Evolutionary conservation across 2,113 vertebrate species (phyloP).

Genomic region (Cisticola juncidis): DNA sequence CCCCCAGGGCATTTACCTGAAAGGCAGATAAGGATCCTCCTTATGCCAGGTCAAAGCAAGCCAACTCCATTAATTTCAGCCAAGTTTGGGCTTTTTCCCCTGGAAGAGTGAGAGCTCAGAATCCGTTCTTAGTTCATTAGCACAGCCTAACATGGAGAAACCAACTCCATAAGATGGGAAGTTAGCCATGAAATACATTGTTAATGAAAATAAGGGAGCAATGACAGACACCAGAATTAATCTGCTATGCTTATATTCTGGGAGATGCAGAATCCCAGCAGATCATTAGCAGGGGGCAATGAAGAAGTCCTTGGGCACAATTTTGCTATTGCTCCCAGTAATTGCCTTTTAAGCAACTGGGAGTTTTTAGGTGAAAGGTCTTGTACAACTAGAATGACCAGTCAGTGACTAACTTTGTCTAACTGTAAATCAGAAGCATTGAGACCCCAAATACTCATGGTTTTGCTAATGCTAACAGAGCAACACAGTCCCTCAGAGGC

Average conservation of each 20-base stretch:
- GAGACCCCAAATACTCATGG: not conserved
- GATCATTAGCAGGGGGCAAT: conserved; percentile 13
- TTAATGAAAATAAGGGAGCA: not conserved
- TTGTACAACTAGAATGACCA: not conserved
- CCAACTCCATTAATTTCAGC: not conserved
- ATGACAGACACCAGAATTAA: not conserved
- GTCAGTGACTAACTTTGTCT: not conserved
- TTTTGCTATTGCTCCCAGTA: not conserved
- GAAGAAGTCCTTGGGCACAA: conserved; percentile 5
- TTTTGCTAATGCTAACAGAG: not conserved
- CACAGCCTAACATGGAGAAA: not conserved
- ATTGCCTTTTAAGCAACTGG: conserved; percentile 3
- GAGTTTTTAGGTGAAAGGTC: conserved; percentile 23
- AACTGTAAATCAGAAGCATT: not conserved
- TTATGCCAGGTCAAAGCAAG: not conserved
- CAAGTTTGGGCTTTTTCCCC: not conserved
- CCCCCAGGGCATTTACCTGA: not conserved
- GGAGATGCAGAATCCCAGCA: not conserved
- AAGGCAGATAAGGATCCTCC: not conserved
- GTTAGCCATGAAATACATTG: conserved; percentile 7
- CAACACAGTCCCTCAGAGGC: not conserved
- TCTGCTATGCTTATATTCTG: not conserved
- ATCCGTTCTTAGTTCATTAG: conserved; percentile 10
- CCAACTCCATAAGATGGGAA: not conserved
- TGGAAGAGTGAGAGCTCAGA: not conserved